Conservation (phyloP, 2,113 vertebrate genomes). For the Rutilus rutilus region DNA sequence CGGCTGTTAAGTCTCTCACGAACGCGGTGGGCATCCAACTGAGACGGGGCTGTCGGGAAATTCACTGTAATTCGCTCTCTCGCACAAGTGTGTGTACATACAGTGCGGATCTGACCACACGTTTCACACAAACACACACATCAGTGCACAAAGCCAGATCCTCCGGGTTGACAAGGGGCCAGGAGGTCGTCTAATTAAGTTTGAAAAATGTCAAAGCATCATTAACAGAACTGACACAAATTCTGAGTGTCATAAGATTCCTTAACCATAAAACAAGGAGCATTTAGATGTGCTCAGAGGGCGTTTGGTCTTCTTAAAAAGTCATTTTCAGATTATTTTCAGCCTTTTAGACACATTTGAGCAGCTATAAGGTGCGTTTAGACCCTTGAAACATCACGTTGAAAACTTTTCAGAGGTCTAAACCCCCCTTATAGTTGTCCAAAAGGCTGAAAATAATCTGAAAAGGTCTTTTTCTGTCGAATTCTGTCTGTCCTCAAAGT, state of each 20-base stretch:
- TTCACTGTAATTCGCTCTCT: background rate
- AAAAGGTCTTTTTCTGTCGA: no score
- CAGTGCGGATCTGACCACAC: background rate
- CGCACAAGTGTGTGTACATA: background rate
- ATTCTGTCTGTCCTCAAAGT: no score
- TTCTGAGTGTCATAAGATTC: background rate
- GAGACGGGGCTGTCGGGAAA: background rate
- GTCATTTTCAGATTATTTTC: no score
- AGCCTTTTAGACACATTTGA: background rate
- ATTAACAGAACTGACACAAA: conserved; percentile 15
- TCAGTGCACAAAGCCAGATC: conserved; percentile 16
- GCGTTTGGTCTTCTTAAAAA: background rate
- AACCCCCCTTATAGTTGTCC: background rate
- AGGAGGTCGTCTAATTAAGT: conserved; percentile 35
- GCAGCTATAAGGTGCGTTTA: no score
- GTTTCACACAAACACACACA: background rate
- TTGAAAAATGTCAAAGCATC: conserved; percentile 64
- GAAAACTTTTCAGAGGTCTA: no score
- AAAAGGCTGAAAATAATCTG: background rate
- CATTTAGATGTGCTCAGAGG: background rate
- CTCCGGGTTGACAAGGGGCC: conserved; percentile 19
- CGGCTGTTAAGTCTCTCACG: background rate
- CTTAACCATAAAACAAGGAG: background rate
- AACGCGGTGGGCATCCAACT: background rate
- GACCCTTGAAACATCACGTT: no score